A percentile compares a stretch with the other conserved stretches of the same genome.
Evolutionary conservation across 2,113 vertebrate genomes (phyloP).

Genomic region (Pteronura brasiliensis): DNA sequence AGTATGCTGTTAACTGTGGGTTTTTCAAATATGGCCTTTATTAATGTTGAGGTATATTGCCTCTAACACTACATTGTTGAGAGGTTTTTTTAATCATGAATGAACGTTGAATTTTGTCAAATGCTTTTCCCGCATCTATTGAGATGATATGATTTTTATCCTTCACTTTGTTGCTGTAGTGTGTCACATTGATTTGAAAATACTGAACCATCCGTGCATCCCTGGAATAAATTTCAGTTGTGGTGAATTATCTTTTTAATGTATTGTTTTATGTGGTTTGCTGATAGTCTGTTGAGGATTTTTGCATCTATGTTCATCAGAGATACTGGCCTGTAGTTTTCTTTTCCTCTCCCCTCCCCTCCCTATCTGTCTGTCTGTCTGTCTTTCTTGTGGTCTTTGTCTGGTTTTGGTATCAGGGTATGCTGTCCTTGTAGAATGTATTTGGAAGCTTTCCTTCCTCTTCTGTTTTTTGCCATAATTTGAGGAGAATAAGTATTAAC

Average conservation of each 20-base stretch:
- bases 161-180: not conserved
- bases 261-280: not conserved
- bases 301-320: not conserved
- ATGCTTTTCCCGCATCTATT: not conserved
- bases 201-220: not conserved
- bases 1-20: not conserved
- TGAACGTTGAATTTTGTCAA: not conserved
- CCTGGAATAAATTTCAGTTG: not conserved
- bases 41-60: not conserved
- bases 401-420: too few species aligned
- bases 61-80: not conserved
- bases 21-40: not conserved
- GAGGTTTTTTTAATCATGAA: not conserved
- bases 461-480: too few species aligned
- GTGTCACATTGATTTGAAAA: not conserved
- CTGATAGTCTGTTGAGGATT: not conserved
- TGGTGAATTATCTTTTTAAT: not conserved
- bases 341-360: not conserved
- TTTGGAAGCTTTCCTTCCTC: too few species aligned
- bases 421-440: too few species aligned
- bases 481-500: too few species aligned
- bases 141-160: not conserved
- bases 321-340: not conserved
- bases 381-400: too few species aligned
- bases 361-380: too few species aligned